phyloP scores from a whole-genome alignment of 2,797 vertebrate genomes.

The Gobio occitaniae region DNA sequence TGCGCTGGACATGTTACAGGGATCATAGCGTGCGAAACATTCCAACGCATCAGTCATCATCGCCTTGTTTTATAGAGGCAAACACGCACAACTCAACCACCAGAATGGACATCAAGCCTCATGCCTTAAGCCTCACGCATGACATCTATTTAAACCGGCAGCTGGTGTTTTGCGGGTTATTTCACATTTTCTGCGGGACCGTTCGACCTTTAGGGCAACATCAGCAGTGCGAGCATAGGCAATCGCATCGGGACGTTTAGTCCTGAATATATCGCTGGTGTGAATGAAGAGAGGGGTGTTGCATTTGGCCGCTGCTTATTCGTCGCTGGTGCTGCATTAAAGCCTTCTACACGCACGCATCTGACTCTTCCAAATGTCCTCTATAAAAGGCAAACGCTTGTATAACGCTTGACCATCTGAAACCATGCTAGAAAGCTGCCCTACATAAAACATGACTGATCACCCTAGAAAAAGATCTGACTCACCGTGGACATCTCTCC shows the following conservation, averaged over 20 bases:
- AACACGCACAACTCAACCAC: conserved; percentile 28
- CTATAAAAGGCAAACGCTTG: conserved; percentile 2
- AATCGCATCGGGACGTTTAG: background rate
- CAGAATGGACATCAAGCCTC: background rate
- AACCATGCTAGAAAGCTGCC: conserved; percentile 32
- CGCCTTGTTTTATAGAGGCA: conserved; percentile 30
- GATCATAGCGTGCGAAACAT: conserved; percentile 67
- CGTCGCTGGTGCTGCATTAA: conserved; percentile 44
- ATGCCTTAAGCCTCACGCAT: background rate
- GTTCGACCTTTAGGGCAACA: conserved; percentile 56
- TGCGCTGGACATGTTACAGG: conserved; percentile 67
- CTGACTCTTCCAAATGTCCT: conserved; percentile 35
- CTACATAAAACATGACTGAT: conserved; percentile 51
- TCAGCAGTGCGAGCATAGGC: conserved; percentile 12
- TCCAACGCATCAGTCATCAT: conserved; percentile 73
- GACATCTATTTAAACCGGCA: conserved; percentile 33
- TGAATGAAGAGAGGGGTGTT: conserved; percentile 9
- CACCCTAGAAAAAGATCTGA: conserved; percentile 63
- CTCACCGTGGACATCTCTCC: conserved; percentile 77
- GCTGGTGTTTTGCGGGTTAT: background rate
- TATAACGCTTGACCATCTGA: conserved; percentile 24
- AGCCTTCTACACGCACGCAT: conserved; percentile 37
- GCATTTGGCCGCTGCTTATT: conserved; percentile 8
- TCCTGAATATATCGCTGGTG: background rate
- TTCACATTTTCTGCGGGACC: conserved; percentile 20